phyloP scores from a whole-genome alignment of 2,113 vertebrate species.

The Mesembrinibis cayennensis region DNA sequence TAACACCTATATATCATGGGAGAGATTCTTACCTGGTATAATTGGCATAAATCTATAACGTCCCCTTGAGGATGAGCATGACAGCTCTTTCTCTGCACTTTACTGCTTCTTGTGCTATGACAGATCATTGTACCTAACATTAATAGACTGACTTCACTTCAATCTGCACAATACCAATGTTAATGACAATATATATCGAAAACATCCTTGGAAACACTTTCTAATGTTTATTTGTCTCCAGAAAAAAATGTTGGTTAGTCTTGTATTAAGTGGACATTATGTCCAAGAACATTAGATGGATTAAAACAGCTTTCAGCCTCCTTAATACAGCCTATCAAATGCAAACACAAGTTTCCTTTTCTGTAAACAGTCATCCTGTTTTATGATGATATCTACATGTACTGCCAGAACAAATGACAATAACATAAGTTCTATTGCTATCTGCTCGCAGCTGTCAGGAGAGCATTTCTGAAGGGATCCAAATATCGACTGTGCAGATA shows the following conservation, averaged over 20 bases:
- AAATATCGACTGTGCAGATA: neutral
- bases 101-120: neutral
- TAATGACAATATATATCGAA: neutral
- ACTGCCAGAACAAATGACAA: neutral
- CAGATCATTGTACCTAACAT: neutral
- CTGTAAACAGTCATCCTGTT: conserved; percentile 4
- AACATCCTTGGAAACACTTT: neutral
- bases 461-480: neutral
- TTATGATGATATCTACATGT: neutral
- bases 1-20: neutral
- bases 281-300: neutral
- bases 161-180: neutral
- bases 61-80: neutral
- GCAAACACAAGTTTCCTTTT: neutral
- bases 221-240: neutral
- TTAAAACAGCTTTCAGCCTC: neutral
- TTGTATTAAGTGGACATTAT: neutral
- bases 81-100: neutral
- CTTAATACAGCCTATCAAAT: neutral
- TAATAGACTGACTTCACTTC: neutral
- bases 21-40: neutral
- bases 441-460: neutral
- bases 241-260: neutral
- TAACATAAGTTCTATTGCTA: neutral
- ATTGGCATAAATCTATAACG: neutral